A percentile compares a stretch with the other conserved stretches of the same genome.
Evolutionary conservation across 2,888 invertebrate species (phyloP).

Genomic region (Serrognathus titanus): DNA sequence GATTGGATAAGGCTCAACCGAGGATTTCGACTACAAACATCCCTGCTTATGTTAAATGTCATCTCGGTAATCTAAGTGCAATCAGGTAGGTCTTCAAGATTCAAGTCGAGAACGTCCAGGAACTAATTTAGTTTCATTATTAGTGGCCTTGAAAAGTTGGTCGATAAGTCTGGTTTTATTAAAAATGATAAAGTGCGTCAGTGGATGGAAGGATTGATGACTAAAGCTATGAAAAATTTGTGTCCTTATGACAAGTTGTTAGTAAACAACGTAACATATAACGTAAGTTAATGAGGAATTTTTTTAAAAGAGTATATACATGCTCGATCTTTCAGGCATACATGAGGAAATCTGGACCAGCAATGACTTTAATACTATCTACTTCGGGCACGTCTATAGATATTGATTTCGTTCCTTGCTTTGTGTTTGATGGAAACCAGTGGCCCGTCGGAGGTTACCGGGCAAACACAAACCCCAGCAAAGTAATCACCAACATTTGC

Average conservation of each 20-base stretch:
- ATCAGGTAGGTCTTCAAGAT: not conserved
- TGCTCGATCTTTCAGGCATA: conserved; percentile 39
- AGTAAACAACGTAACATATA: conserved; percentile 17
- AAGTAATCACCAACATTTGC: conserved; percentile 16
- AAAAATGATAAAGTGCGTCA: conserved; percentile 51
- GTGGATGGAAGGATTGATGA: conserved; percentile 56
- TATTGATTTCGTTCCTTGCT: conserved; percentile 49
- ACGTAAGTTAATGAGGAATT: conserved; percentile 31
- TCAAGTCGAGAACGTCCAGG: not conserved
- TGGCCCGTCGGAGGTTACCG: conserved; percentile 43
- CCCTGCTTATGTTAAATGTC: not conserved
- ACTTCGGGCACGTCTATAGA: conserved; percentile 34
- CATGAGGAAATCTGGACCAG: conserved; percentile 53
- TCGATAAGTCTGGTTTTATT: conserved; percentile 46
- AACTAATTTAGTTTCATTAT: not conserved
- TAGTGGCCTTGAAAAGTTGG: conserved; percentile 25
- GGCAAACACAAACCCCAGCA: conserved; percentile 28
- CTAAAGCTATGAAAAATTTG: conserved; percentile 45
- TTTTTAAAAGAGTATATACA: conserved; percentile 7
- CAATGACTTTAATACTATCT: conserved; percentile 52
- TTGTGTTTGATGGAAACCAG: conserved; percentile 31
- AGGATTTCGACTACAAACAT: no score
- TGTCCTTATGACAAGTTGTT: not conserved
- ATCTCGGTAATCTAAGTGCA: conserved; percentile 23
- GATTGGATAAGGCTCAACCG: no score